Evolutionary conservation across 2,113 vertebrate genomes (phyloP).

Genomic region (Edolisoma coerulescens): DNA sequence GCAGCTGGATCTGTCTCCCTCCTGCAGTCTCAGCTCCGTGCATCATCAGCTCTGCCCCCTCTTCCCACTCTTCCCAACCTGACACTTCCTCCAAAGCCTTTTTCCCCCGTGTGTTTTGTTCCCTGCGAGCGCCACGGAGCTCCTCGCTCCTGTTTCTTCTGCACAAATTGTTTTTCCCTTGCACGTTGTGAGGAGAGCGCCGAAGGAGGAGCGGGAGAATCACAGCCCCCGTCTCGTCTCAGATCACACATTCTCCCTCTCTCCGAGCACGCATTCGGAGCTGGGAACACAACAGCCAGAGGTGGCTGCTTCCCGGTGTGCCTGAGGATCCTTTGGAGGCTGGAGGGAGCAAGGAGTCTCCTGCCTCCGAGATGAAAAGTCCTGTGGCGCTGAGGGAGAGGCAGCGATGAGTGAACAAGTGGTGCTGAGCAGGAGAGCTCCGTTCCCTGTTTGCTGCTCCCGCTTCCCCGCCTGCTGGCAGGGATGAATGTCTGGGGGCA

Average conservation of each 20-base stretch:
- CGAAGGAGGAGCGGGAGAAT: not conserved
- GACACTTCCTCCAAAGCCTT: not conserved
- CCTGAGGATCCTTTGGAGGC: not conserved
- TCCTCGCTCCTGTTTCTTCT: not conserved
- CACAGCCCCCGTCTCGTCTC: not conserved
- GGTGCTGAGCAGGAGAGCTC: not conserved
- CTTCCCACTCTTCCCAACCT: not conserved
- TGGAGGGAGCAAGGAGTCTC: not conserved
- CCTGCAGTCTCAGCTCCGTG: not conserved
- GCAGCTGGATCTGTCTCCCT: not conserved
- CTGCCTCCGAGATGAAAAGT: not conserved
- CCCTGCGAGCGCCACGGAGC: not conserved
- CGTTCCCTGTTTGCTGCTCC: not conserved
- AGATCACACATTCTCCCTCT: not conserved
- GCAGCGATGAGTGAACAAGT: accelerated
- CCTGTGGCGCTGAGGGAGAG: not conserved
- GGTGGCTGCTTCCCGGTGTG: not conserved
- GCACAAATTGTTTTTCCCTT: not conserved
- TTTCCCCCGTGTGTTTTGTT: not conserved
- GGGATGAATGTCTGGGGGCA: accelerated
- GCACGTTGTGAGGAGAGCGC: not conserved
- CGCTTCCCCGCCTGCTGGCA: not conserved
- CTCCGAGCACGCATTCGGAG: not conserved
- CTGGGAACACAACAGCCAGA: not conserved
- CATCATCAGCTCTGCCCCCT: not conserved